These are phyloP conservation scores for Halesus radiatus DNA, from an alignment of 1,140 invertebrate species.

Conservation along the genomic window DNA sequence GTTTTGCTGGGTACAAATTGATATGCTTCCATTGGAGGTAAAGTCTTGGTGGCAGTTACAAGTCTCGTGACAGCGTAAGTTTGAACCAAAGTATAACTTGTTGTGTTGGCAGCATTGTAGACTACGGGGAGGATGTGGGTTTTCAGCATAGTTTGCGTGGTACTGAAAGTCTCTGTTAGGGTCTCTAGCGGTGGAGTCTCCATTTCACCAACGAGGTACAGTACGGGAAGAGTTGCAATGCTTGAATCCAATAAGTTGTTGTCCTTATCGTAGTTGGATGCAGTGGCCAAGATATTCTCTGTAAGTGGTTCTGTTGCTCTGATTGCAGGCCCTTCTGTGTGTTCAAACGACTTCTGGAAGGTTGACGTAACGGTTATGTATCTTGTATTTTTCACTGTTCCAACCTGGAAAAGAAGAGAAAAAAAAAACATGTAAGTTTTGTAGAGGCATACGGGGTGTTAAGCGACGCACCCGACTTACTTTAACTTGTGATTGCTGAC, in stretches of 20 bases:
- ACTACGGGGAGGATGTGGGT: constrained; percentile 89
- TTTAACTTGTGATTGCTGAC: too few species aligned
- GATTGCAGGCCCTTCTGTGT: constrained; percentile 71
- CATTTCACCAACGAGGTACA: constrained; percentile 79
- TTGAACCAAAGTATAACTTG: constrained; percentile 85
- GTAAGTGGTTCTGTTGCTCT: constrained; percentile 81
- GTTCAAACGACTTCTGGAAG: constrained; percentile 80
- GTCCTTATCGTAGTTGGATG: constrained; percentile 80
- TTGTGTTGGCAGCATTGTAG: constrained; percentile 78
- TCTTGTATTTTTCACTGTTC: constrained; percentile 87
- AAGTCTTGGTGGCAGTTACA: constrained; percentile 89
- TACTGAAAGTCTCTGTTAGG: constrained; percentile 91
- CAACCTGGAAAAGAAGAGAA: constrained; percentile 76
- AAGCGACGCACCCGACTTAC: too few species aligned
- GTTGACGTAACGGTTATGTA: constrained; percentile 89
- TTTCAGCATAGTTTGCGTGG: constrained; percentile 87
- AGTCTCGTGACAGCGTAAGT: constrained; percentile 88
- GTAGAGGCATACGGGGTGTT: too few species aligned
- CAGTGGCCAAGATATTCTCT: constrained; percentile 88
- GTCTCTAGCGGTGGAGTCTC: constrained; percentile 88
- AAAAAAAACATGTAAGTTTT: background rate
- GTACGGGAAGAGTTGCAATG: constrained; percentile 84
- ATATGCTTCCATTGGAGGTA: constrained; percentile 88
- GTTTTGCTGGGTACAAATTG: constrained; percentile 90
- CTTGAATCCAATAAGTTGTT: constrained; percentile 80